Base-by-base conservation (phyloP, 2,888 invertebrate genomes). In the Patella pellucida region DNA sequence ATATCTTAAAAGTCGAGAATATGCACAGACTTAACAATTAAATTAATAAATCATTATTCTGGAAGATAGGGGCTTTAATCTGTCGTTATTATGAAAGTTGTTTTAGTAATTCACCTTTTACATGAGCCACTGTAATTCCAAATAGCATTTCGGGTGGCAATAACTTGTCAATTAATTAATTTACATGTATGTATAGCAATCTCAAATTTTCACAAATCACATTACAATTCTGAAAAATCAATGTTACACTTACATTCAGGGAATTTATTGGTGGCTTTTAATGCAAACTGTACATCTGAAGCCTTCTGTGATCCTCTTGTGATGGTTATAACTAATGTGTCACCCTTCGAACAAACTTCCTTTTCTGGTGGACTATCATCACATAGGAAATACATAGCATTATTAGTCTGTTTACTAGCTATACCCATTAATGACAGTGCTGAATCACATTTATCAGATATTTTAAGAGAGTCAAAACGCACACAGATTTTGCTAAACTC, bases 381-480 rank as follows among this genome's bases (percentile, higher is more conserved):
- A 62, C 62, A 62, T 4, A 62, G 23, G 23, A 62, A 62, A 19
- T 62, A 62, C 62, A 62, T 62, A 14, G 62, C 62, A 14, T 62
- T 23, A 14, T 62, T 62, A 19, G 62, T 11, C 12, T n/a, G 19
- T 5, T 19, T 23, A 62, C 23, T 62, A 23, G 19, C 19, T 23
- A 62, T 23, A 15, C 62, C 62, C 11, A 23, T 62, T 62, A 62
- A 62, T 23, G 12, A 62, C 23, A 62, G 14, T 12, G 62, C 19
- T 23, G 62, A 62, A 62, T 62, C 62, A 62, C 62, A 62, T 62
- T 62, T 62, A 62, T 62, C 62, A 15, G 62, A 62, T 7, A 62
- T 23, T 19, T 62, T 62, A 23, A 62, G 23, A 19, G 62, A 62
- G 62, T 62, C 62, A 62, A 62, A 62, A 62, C 23, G 62, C 19